These are phyloP conservation scores for Neotoxoptera formosana DNA, from an alignment of 1,140 invertebrate genomes.

Conservation along the genomic window DNA sequence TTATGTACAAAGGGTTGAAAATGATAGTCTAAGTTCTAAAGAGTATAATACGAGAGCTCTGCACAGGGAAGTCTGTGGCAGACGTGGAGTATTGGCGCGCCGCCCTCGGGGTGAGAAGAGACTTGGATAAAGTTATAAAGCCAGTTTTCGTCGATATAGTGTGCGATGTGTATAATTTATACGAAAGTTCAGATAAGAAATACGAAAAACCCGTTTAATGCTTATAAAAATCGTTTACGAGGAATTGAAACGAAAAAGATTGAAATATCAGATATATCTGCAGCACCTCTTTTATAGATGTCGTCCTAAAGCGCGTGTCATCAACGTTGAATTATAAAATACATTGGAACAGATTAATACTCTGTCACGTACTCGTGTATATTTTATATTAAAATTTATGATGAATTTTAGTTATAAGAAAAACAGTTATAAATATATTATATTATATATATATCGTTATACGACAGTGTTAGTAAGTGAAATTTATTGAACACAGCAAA, in stretches of 20 bases:
- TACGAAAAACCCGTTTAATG: not conserved
- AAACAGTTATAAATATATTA: not conserved
- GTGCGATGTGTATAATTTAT: not conserved
- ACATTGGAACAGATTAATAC: not conserved
- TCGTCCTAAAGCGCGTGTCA: not conserved
- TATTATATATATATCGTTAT: not conserved
- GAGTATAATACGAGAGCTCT: not conserved
- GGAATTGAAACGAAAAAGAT: not conserved
- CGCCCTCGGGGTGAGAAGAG: conserved; percentile 7
- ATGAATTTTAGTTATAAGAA: not conserved
- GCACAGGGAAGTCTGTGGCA: not conserved
- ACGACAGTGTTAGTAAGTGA: conserved; percentile 1
- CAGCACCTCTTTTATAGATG: not conserved
- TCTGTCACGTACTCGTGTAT: not conserved
- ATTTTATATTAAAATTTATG: not conserved
- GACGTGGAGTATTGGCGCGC: not conserved
- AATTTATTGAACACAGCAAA: conserved; percentile 30
- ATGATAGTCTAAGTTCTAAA: not conserved
- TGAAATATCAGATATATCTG: not conserved
- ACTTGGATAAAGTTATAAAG: conserved; percentile 3
- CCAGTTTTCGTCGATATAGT: not conserved
- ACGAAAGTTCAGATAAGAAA: not conserved
- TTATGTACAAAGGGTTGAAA: not conserved
- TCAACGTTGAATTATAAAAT: not conserved
- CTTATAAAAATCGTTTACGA: not conserved